Evolutionary conservation across 1,140 invertebrate species (phyloP).

Genomic region (Apocrypta bakeri): DNA sequence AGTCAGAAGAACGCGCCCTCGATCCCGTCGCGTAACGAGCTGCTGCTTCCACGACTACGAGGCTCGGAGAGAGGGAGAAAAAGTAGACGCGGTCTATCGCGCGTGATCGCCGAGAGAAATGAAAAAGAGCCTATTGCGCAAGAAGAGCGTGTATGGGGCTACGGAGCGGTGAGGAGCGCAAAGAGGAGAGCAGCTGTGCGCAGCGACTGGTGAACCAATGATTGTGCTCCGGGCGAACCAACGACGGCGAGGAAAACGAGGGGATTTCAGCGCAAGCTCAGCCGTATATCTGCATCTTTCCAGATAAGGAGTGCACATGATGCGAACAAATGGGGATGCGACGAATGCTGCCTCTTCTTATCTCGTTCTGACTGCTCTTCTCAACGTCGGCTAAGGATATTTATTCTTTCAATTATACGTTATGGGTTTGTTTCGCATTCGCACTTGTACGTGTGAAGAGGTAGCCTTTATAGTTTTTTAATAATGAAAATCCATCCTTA

Average conservation of each 20-base stretch:
- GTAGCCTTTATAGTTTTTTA: no score
- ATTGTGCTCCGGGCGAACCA: constrained; percentile 55
- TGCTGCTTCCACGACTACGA: no score
- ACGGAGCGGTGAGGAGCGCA: background rate
- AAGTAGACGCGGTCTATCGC: no score
- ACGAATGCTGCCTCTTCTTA: no score
- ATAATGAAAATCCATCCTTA: no score
- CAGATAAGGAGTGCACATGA: background rate
- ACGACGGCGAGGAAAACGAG: constrained; percentile 53
- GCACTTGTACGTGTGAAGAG: no score
- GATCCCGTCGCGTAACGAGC: background rate
- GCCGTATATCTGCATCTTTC: constrained; percentile 15
- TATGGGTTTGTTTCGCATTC: no score
- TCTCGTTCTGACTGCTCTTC: no score
- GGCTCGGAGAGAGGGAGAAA: background rate
- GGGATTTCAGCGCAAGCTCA: constrained; percentile 28
- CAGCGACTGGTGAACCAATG: constrained; percentile 70
- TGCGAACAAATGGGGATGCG: no score
- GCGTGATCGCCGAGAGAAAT: background rate
- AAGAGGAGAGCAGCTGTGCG: constrained; percentile 58
- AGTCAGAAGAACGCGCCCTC: background rate
- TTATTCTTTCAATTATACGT: no score
- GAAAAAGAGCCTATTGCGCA: constrained; percentile 44
- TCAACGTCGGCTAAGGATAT: no score
- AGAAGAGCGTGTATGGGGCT: constrained; percentile 40